phyloP scores from a whole-genome alignment of 2,888 invertebrate species.

The Amaurobius ferox region DNA sequence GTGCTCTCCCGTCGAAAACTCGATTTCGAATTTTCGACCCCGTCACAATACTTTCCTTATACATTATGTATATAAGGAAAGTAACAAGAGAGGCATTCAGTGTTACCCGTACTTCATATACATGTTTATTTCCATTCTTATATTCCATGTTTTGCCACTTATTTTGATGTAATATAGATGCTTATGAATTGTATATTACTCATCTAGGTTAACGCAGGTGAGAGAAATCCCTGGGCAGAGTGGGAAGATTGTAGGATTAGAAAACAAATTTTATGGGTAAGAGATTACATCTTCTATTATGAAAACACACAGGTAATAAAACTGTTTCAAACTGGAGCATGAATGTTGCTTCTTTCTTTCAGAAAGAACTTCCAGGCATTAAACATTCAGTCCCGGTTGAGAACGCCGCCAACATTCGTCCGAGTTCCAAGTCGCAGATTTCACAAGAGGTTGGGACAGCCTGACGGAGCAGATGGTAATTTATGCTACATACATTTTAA shows the following conservation, averaged over 20 bases:
- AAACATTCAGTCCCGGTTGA: slow-evolving; percentile 40
- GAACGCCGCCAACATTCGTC: slow-evolving; percentile 86
- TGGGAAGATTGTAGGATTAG: slow-evolving; percentile 85
- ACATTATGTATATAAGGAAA: no score
- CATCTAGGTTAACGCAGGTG: slow-evolving; percentile 69
- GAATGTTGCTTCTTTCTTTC: neutral
- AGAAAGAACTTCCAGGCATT: slow-evolving; percentile 72
- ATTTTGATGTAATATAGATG: no score
- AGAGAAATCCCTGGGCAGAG: slow-evolving; percentile 75
- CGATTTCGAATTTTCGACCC: no score
- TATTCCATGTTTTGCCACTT: no score
- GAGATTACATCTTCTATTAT: neutral
- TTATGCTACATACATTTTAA: no score
- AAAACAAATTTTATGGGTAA: slow-evolving; percentile 88
- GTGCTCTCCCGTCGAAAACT: no score
- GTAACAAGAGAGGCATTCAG: no score
- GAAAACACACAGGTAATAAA: no score
- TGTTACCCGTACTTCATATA: no score
- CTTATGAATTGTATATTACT: neutral
- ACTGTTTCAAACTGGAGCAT: neutral
- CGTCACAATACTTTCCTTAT: no score
- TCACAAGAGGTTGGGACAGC: slow-evolving; percentile 77
- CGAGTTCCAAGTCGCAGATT: slow-evolving; percentile 87
- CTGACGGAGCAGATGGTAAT: slow-evolving; percentile 74
- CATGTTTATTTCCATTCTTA: no score